Percentiles rank a stretch among this genome's conserved stretches.
phyloP scores from a whole-genome alignment of 2,797 vertebrate genomes.

The Staurois parvus region DNA sequence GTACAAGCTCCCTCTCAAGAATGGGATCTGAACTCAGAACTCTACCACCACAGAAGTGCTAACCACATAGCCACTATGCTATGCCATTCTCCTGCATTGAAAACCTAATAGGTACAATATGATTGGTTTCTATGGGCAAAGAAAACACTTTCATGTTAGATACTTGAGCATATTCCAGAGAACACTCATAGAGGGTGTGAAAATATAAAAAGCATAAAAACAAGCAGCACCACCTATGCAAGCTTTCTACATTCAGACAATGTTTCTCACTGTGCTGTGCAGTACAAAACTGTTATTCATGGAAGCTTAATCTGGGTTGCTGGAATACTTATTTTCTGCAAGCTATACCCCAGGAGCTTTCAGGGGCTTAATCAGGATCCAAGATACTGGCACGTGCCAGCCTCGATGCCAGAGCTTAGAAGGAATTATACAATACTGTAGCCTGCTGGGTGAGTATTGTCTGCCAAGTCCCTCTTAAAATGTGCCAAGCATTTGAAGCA shows the following conservation, averaged over 20 bases:
- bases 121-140: neutral
- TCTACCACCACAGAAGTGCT: too few relatives aligned
- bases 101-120: neutral
- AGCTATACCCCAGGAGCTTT: conserved; percentile 61
- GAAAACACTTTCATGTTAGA: neutral
- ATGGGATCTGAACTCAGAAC: too few relatives aligned
- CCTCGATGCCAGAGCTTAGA: conserved; percentile 52
- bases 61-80: too few relatives aligned
- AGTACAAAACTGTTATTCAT: conserved; percentile 41
- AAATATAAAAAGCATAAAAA: too few relatives aligned
- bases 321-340: conserved; percentile 49
- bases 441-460: conserved; percentile 46
- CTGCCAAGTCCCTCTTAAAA: conserved; percentile 52
- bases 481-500: conserved; percentile 56
- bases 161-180: neutral
- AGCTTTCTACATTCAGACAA: conserved; percentile 28
- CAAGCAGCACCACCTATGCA: conserved; percentile 26
- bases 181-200: neutral
- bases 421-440: conserved; percentile 54
- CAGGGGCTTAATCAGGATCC: conserved; percentile 54
- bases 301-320: conserved; percentile 33
- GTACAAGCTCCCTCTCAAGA: too few relatives aligned
- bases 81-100: neutral
- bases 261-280: conserved; percentile 27
- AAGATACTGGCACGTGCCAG: conserved; percentile 55